Conservation (phyloP, 1,140 invertebrate species). For the Drosophila navojoa region DNA sequence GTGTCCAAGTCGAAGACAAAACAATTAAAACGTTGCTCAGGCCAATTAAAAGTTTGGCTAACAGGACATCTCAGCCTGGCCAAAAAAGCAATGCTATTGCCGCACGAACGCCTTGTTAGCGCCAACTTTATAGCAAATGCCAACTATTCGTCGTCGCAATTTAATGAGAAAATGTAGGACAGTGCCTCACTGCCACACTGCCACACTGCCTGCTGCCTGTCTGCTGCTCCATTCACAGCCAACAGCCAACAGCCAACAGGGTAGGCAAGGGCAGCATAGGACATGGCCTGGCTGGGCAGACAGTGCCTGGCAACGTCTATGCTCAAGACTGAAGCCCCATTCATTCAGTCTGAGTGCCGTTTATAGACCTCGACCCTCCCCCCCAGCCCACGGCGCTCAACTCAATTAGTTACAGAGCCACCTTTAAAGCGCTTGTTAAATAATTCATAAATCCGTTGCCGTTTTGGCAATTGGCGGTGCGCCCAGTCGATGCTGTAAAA, state of each 20-base stretch:
- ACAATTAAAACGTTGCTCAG: slow-evolving; percentile 70
- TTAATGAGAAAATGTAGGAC: slow-evolving; percentile 81
- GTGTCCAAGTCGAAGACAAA: slow-evolving; percentile 29
- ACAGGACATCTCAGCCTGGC: slow-evolving; percentile 42
- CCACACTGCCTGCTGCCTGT: too few species aligned
- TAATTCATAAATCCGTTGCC: slow-evolving; percentile 22
- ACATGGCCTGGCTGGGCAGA: slow-evolving; percentile 1
- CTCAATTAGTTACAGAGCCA: background rate
- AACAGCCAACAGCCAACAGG: slow-evolving; percentile 10
- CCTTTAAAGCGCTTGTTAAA: slow-evolving; percentile 22
- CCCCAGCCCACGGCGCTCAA: too few species aligned
- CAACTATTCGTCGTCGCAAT: slow-evolving; percentile 72
- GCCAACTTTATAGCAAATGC: slow-evolving; percentile 72
- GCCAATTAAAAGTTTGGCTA: slow-evolving; percentile 76
- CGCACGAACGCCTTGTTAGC: slow-evolving; percentile 74
- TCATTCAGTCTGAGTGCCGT: slow-evolving; percentile 68
- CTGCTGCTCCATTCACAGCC: slow-evolving; percentile 40
- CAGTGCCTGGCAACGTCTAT: slow-evolving; percentile 27
- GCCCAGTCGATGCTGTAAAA: slow-evolving; percentile 24
- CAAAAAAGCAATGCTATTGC: slow-evolving; percentile 59
- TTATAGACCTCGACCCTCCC: background rate
- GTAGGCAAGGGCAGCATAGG: background rate
- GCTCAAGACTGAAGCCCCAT: slow-evolving; percentile 62
- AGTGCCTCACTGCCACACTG: slow-evolving; percentile 15
- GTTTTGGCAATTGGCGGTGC: slow-evolving; percentile 17